Evolutionary conservation across 2,113 vertebrate species (phyloP), one percentile per base, ranked within the genome.

Genomic region (Copsychus sechellarum): DNA sequence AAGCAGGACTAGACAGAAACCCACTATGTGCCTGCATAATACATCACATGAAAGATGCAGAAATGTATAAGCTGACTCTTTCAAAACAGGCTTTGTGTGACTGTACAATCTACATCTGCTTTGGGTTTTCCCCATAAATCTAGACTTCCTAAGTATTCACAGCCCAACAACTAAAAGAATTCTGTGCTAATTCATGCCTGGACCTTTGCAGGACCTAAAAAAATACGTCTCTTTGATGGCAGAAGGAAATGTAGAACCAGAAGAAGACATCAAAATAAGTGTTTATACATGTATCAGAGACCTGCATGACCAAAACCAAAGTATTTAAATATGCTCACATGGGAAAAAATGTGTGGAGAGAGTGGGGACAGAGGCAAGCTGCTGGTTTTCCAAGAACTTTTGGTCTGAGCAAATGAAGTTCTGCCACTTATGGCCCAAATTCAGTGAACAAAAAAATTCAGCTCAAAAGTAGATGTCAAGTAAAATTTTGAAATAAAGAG

Each of bases 11-110:
- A 81, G 72, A 28, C 0, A 42, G 38, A 69, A 69, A 38, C 2
- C 1, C 43, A 16, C 48, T 7, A 8, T 1, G 12, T 33, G 23
- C n/a, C 51, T 29, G 16, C 0, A 1, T 38, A 51, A 80, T 2
- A 18, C 16, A 25, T 12, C 21, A 25, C 76, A 36, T 45, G 45
- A 64, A 67, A 43, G 45, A 65, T 11, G 45, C 23, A 70, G 58
- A 40, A 56, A 67, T 1, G 0, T 33, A 8, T 1, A 38, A 43
- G 10, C 8, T 31, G 19, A 31, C 31, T 60, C 29, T 43, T 72
- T 67, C 43, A 61, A 87, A 87, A 15, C 36, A 61, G 50, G 7
- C 34, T 56, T 26, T 10, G 31, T 36, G 25, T 34, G 34, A 82
- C 12, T 13, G 11, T 31, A 60, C 6, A 38, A 13, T 42, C 56